These are phyloP conservation scores for Mixornis gularis DNA, from an alignment of 2,113 vertebrate genomes.

Conservation along the genomic window DNA sequence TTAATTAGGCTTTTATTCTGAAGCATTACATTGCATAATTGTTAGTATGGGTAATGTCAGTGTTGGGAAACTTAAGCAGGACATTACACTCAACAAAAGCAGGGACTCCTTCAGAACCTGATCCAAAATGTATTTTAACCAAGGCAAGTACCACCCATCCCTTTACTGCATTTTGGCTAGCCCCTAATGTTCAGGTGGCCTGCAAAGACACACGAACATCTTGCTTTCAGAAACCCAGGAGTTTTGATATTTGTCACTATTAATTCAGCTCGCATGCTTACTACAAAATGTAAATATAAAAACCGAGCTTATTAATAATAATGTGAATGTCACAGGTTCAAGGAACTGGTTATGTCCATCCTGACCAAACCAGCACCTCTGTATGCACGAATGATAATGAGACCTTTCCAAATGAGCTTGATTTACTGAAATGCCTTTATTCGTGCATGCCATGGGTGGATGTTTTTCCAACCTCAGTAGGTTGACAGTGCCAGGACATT, in stretches of 20 bases:
- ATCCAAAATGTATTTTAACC: not conserved
- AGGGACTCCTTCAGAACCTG: not conserved
- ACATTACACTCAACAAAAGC: not conserved
- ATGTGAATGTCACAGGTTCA: not conserved
- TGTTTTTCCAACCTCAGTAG: not conserved
- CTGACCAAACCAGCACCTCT: not conserved
- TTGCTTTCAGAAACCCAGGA: not conserved
- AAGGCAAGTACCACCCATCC: not conserved
- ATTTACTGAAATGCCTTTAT: not conserved
- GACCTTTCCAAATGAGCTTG: not conserved
- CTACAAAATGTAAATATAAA: not conserved
- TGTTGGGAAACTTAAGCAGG: not conserved
- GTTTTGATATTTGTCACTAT: not conserved
- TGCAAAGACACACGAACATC: not conserved
- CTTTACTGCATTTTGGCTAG: not conserved
- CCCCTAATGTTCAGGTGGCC: not conserved
- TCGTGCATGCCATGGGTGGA: not conserved
- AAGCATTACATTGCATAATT: not conserved
- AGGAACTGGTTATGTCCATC: not conserved
- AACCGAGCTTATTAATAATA: not conserved
- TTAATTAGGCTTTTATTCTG: not conserved
- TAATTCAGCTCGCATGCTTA: not conserved
- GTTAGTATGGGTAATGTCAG: not conserved
- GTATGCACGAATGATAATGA: not conserved
- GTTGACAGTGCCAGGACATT: not conserved